A percentile compares a stretch with the other conserved stretches of the same genome.
These are phyloP conservation scores for Mobula hypostoma DNA, from an alignment of 2,113 vertebrate genomes.

Conservation along the genomic window DNA sequence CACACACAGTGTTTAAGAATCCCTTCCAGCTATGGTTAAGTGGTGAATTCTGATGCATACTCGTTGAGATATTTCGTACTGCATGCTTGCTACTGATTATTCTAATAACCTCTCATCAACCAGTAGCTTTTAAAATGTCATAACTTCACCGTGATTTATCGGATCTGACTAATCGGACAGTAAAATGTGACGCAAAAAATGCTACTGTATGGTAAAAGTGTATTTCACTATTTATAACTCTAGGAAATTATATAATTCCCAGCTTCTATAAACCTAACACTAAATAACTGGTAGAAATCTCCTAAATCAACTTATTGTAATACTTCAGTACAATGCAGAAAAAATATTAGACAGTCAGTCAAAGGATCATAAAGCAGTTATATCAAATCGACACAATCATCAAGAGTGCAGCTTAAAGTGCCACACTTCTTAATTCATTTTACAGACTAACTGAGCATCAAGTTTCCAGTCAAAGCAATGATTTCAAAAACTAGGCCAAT, in stretches of 20 bases:
- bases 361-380: conserved; percentile 22
- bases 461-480: neutral
- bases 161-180: neutral
- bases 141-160: conserved; percentile 13
- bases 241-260: neutral
- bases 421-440: neutral
- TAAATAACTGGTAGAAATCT: neutral
- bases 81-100: conserved; percentile 11
- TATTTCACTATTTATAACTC: neutral
- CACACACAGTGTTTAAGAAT: neutral
- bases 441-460: neutral
- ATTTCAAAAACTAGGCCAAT: neutral
- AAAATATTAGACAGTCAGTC: neutral
- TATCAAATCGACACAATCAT: neutral
- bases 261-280: neutral
- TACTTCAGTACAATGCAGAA: neutral
- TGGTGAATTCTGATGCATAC: neutral
- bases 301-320: neutral
- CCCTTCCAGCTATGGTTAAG: neutral
- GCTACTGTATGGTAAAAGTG: neutral
- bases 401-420: neutral
- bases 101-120: neutral
- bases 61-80: neutral
- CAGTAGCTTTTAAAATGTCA: neutral
- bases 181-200: neutral